Evolutionary conservation across 2,113 vertebrate genomes (phyloP).

Genomic region (Rostratula benghalensis): DNA sequence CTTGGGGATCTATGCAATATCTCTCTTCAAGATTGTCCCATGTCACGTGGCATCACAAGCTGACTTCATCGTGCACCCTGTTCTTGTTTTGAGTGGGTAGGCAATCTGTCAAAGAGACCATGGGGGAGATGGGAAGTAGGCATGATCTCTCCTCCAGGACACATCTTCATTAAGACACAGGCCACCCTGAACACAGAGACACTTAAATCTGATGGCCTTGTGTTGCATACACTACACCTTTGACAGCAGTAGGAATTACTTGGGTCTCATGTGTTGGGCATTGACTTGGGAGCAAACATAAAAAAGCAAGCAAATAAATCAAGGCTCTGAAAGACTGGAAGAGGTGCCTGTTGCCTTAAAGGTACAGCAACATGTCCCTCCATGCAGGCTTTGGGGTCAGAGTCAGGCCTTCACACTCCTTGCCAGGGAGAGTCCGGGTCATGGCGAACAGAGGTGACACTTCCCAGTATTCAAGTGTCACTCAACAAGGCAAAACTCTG

Average conservation of each 20-base stretch:
- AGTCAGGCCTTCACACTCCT: not conserved
- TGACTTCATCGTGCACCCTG: not conserved
- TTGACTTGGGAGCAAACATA: not conserved
- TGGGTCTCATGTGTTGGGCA: not conserved
- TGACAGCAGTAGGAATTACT: not conserved
- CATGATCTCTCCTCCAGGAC: not conserved
- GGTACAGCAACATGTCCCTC: slow-evolving; percentile 1
- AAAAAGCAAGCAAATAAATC: slow-evolving; percentile 28
- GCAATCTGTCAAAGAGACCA: not conserved
- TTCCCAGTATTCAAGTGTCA: slow-evolving; percentile 47
- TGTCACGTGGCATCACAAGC: not conserved
- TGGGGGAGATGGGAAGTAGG: not conserved
- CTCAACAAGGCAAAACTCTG: not conserved
- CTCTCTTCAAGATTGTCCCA: not conserved
- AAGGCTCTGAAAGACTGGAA: slow-evolving; percentile 3
- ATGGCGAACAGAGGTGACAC: not conserved
- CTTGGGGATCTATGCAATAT: not conserved
- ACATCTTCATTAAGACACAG: not conserved
- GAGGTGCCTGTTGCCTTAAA: not conserved
- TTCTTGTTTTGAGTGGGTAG: not conserved
- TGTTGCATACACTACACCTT: not conserved
- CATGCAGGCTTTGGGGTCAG: not conserved
- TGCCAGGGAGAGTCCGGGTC: not conserved
- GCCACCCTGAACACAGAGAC: not conserved
- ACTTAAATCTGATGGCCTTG: not conserved